Evolutionary conservation across 1,140 invertebrate species (phyloP).

Genomic region (Antheraea pernyi): DNA sequence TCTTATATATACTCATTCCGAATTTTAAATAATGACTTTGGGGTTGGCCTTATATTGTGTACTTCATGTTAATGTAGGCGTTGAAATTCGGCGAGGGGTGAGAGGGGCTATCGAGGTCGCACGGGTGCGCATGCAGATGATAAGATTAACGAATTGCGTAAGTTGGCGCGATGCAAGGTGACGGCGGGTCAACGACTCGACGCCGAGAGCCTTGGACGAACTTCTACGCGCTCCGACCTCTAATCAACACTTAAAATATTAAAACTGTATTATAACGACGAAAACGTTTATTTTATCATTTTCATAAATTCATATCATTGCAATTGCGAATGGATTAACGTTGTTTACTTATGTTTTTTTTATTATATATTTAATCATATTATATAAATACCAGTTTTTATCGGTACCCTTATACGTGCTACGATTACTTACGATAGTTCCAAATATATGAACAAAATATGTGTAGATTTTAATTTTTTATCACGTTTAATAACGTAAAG

Average conservation of each 20-base stretch:
- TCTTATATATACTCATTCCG: conserved; percentile 21
- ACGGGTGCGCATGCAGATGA: conserved; percentile 69
- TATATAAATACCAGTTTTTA: not conserved
- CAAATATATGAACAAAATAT: too few relatives aligned
- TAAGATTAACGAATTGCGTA: conserved; percentile 78
- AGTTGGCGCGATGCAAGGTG: conserved; percentile 72
- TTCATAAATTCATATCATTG: not conserved
- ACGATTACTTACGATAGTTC: too few relatives aligned
- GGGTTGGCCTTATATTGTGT: conserved; percentile 36
- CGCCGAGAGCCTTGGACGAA: conserved; percentile 60
- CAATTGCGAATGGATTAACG: not conserved
- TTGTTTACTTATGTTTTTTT: not conserved
- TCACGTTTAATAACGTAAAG: too few relatives aligned
- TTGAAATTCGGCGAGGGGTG: conserved; percentile 63
- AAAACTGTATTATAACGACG: conserved; percentile 24
- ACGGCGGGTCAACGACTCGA: conserved; percentile 69
- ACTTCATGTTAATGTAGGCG: conserved; percentile 37
- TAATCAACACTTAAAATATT: conserved; percentile 57
- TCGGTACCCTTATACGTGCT: too few relatives aligned
- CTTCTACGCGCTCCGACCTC: conserved; percentile 65
- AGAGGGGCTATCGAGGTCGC: conserved; percentile 61
- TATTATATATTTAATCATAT: not conserved
- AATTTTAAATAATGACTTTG: conserved; percentile 39
- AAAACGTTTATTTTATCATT: conserved; percentile 9
- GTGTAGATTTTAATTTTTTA: too few relatives aligned